These are phyloP conservation scores for Eumacrocentrus americanus DNA, from an alignment of 2,888 invertebrate genomes.

Conservation along the genomic window DNA sequence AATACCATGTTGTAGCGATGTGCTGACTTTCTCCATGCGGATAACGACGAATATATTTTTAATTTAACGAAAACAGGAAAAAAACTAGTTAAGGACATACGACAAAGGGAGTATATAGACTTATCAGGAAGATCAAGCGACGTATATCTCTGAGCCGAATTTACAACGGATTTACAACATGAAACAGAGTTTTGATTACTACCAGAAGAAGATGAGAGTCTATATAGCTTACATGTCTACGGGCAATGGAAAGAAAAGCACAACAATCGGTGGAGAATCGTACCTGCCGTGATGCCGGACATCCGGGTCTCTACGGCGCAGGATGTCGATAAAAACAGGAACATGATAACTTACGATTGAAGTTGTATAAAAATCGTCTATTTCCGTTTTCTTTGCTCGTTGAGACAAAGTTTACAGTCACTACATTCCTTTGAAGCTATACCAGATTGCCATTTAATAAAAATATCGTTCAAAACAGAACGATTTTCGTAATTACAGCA, in stretches of 20 bases:
- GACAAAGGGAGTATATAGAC: neutral
- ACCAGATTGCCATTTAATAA: too few species aligned
- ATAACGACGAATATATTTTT: too few species aligned
- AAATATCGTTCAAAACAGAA: too few species aligned
- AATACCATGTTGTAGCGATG: too few species aligned
- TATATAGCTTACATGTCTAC: conserved; percentile 12
- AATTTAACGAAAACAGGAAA: neutral
- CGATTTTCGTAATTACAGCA: too few species aligned
- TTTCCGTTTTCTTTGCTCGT: neutral
- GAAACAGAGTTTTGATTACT: neutral
- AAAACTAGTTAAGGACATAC: neutral
- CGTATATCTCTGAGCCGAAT: conserved; percentile 17
- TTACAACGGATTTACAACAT: conserved; percentile 7
- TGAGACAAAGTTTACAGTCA: too few species aligned
- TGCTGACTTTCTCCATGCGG: too few species aligned
- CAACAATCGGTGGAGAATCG: conserved; percentile 19
- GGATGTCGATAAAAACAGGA: conserved; percentile 4
- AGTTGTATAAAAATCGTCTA: neutral
- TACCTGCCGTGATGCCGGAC: conserved; percentile 18
- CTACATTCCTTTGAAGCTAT: too few species aligned
- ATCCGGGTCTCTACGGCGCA: conserved; percentile 9
- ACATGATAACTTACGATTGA: conserved; percentile 8
- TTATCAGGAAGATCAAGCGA: neutral
- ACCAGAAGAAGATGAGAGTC: neutral
- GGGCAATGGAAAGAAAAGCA: neutral